Conservation (phyloP, 2,888 invertebrate species). For the Synanthedon andrenaeformis region DNA sequence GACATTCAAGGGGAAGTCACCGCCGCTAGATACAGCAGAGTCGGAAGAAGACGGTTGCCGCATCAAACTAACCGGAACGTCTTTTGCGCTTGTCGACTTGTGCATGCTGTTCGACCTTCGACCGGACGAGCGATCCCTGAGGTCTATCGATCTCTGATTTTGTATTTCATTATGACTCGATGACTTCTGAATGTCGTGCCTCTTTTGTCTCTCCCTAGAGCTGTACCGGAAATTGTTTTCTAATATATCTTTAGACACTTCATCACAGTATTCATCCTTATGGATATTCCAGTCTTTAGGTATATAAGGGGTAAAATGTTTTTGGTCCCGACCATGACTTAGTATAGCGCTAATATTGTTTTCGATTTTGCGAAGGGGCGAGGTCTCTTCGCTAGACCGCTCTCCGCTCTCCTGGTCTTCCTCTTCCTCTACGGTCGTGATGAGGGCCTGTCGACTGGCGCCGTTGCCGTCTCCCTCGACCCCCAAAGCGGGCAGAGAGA, state of each 20-base stretch:
- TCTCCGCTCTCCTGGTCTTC: conserved; percentile 75
- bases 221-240: conserved; percentile 65
- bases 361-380: conserved; percentile 78
- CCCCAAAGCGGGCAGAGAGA: conserved; percentile 75
- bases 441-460: conserved; percentile 74
- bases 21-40: conserved; percentile 64
- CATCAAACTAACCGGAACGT: conserved; percentile 72
- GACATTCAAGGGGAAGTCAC: conserved; percentile 73
- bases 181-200: conserved; percentile 72
- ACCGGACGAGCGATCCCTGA: conserved; percentile 57
- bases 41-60: conserved; percentile 65
- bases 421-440: conserved; percentile 79
- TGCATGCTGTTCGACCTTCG: conserved; percentile 75
- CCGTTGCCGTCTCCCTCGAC: conserved; percentile 60
- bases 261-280: conserved; percentile 70
- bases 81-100: conserved; percentile 81
- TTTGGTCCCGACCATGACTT: conserved; percentile 70
- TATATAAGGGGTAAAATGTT: conserved; percentile 63
- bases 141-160: conserved; percentile 61
- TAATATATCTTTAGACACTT: conserved; percentile 63
- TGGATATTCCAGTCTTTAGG: conserved; percentile 71
- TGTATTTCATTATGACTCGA: conserved; percentile 74
- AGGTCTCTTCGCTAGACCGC: conserved; percentile 72
- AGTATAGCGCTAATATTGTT: conserved; percentile 79
- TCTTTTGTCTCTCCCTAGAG: conserved; percentile 65